These are phyloP conservation scores for Parnassius smintheus DNA, from an alignment of 2,888 invertebrate species.

Conservation along the genomic window DNA sequence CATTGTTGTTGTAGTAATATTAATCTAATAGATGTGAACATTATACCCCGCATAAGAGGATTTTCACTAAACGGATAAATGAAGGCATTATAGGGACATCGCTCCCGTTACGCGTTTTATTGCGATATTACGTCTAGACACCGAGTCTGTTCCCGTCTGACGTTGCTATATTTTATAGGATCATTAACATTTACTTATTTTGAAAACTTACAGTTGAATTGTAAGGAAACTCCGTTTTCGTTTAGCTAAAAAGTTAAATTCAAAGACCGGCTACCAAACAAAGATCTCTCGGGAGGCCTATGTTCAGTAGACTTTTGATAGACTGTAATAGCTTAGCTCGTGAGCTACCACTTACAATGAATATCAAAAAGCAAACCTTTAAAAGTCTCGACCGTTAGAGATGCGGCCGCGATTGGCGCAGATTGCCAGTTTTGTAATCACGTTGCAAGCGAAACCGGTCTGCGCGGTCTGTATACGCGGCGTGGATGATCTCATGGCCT, in stretches of 20 bases:
- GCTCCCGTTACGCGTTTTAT: constrained; percentile 10
- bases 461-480: background rate
- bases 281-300: too few species aligned
- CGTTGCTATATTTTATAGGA: too few species aligned
- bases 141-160: constrained; percentile 9
- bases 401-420: background rate
- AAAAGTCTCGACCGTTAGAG: constrained; percentile 9
- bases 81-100: constrained; percentile 7
- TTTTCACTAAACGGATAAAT: constrained; percentile 13
- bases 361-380: background rate
- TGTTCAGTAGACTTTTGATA: too few species aligned
- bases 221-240: too few species aligned
- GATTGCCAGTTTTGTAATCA: background rate
- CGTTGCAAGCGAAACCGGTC: constrained; percentile 17
- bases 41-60: background rate
- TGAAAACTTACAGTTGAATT: too few species aligned
- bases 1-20: too few species aligned
- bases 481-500: constrained; percentile 16
- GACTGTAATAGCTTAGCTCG: too few species aligned
- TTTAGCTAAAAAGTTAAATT: too few species aligned
- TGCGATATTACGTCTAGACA: constrained; percentile 23
- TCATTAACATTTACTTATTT: too few species aligned
- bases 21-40: too few species aligned
- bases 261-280: too few species aligned
- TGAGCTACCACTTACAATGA: too few species aligned